Base-by-base conservation (phyloP, 2,888 invertebrate genomes). In the Drosophila nigricruria region DNA sequence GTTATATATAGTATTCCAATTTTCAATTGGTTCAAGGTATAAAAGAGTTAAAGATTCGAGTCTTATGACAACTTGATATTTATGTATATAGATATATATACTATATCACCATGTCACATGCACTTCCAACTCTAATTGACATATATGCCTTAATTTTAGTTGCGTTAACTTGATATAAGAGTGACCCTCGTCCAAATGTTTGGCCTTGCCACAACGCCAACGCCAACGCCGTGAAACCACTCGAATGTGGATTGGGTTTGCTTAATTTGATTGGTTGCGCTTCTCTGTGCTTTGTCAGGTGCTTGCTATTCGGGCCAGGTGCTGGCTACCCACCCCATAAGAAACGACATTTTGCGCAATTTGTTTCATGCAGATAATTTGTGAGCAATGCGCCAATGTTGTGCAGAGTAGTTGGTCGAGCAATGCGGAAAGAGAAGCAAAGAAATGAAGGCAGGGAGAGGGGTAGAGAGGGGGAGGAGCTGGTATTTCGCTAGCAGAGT, bases 231-330 rank as follows among this genome's bases (percentile, higher is more conserved):
- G 27, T 34, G 56, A 57, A 61, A 14, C 5, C 78, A 78, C 72
- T 81, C 77, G 59, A 75, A 78, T 76, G 80, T 81, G 69, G 69
- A n/a, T n/a, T 64, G 70, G 75, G 68, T 67, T 54, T 43, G 68
- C n/a, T 50, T 83, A 83, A 83, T 84, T 85, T 80, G 80, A 83
- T 84, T 82, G 74, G 78, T 67, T 65, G 56, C 59, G 75, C 70
- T 63, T 68, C 66, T 34, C 61, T 45, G n/a, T 20, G 23, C 54
- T 47, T 8, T 34, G 58, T 27, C 58, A 27, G 45, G 18, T 45
- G 58, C 34, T 30, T 45, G 58, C 34, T 30, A 57, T 56, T 38
- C 30, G 40, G 61, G 42, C 47, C 52, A 43, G 10, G 10, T 27
- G 45, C 45, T 30, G 14, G 10, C 6, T n/a, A n/a, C 49, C 10